A percentile compares a stretch with the other conserved stretches of the same genome.
These are phyloP conservation scores for Bolinopsis microptera DNA, from an alignment of 37 sponge, comb jelly and placozoan genomes.

Conservation along the genomic window DNA sequence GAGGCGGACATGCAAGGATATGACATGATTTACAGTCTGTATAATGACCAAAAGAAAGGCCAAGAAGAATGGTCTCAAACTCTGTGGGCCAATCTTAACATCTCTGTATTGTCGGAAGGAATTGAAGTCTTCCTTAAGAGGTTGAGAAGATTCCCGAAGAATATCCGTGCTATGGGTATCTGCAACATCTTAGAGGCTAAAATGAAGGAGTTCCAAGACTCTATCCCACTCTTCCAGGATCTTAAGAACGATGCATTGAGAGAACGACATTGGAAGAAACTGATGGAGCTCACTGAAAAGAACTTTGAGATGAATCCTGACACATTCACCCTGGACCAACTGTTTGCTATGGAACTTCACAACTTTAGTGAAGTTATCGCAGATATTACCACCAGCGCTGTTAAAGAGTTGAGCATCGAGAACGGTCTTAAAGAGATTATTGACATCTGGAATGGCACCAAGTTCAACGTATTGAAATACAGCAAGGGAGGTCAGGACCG, in stretches of 20 bases:
- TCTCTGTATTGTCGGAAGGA: conserved; percentile 84
- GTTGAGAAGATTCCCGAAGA: conserved; percentile 88
- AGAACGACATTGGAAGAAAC: conserved; percentile 96
- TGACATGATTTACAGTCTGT: conserved; percentile 82
- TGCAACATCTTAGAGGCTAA: conserved; percentile 93
- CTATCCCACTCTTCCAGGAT: conserved; percentile 95
- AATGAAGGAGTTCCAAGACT: conserved; percentile 95
- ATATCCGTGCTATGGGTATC: conserved; percentile 84
- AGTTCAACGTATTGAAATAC: conserved; percentile 84
- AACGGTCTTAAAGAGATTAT: conserved; percentile 91
- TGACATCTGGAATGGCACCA: conserved; percentile 84
- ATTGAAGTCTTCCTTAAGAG: conserved; percentile 90
- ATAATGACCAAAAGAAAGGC: conserved; percentile 82
- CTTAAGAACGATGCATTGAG: conserved; percentile 97
- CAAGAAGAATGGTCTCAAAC: conserved; percentile 97
- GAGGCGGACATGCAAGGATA: conserved; percentile 82
- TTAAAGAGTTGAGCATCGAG: conserved; percentile 98
- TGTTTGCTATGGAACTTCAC: conserved; percentile 99
- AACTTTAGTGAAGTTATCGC: conserved; percentile 94
- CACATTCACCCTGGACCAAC: conserved; percentile 95
- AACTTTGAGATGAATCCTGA: conserved; percentile 99
- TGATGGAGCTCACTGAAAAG: conserved; percentile 93
- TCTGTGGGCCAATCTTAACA: conserved; percentile 96
- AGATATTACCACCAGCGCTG: conserved; percentile 95
- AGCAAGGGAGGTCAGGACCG: conserved; percentile 93